These are phyloP conservation scores for Sebastes miniatus DNA, from an alignment of 2,797 vertebrate species.

Conservation along the genomic window DNA sequence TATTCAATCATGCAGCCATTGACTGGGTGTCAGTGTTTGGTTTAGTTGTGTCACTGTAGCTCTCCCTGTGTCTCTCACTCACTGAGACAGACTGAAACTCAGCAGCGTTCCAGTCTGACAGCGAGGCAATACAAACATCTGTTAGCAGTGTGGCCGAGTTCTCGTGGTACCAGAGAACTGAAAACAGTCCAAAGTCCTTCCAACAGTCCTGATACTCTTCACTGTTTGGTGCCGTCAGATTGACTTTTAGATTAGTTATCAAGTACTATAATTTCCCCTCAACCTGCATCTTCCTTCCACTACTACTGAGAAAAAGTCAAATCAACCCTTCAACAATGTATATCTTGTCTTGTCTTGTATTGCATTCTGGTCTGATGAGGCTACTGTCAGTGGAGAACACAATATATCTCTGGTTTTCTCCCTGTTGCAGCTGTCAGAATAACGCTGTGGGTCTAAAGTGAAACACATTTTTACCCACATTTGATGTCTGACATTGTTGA, in stretches of 20 bases:
- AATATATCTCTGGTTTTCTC: background rate
- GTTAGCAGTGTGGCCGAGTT: conserved; percentile 38
- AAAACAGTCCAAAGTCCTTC: conserved; percentile 43
- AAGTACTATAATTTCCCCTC: background rate
- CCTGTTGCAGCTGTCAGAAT: background rate
- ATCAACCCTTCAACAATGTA: background rate
- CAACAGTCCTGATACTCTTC: background rate
- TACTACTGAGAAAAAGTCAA: background rate
- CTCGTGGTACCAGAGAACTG: conserved; percentile 17
- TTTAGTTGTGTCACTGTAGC: conserved; percentile 12
- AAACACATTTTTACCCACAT: background rate
- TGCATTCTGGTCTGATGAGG: background rate
- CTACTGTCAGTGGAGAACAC: background rate
- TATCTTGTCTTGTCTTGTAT: too few relatives aligned
- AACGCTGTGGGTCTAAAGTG: background rate
- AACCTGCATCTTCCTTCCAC: background rate
- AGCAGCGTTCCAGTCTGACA: conserved; percentile 9
- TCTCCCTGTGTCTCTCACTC: conserved; percentile 19
- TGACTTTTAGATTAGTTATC: background rate
- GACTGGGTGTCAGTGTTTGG: conserved; percentile 47
- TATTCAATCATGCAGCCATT: conserved; percentile 34
- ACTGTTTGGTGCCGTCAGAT: background rate
- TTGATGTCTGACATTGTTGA: background rate
- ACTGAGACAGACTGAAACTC: conserved; percentile 26
- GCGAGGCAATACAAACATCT: conserved; percentile 35